Evolutionary conservation across 2,797 vertebrate genomes (phyloP), one percentile per base, ranked within the genome.

Genomic region (Melanotaenia boesemani): DNA sequence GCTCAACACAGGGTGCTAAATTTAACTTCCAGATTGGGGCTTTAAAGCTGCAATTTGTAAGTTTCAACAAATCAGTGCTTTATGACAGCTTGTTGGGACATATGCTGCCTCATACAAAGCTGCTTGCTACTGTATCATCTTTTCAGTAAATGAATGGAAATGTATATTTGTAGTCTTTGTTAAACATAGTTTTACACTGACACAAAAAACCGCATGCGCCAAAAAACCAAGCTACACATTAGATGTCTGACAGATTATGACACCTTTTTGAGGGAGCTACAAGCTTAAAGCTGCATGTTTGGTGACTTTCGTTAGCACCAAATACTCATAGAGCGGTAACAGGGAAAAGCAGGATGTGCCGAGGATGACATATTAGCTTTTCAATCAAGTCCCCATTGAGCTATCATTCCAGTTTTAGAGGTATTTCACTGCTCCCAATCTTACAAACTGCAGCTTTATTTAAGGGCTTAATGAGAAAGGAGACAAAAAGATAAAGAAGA

Each of bases 41-140:
- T 89, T 86, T 90, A 94, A 93, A 94, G 93, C 93, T 92, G 91
- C 93, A 92, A 84, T 93, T 93, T 93, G 92, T 92, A 93, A 88
- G 88, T 90, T 91, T 92, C 83, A 83, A 88, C 84, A 90, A 91
- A 91, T 82, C 78, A 70, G 71, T 20, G 79, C 83, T 89, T 89
- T 65, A 84, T 87, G 86, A 88, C 86, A 86, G 89, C 83, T 87
- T 89, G 89, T 74, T 15, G 60, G 74, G 80, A 83, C 90, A 82
- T 87, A 87, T 88, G 90, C 36, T 52, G 72, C 74, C 84, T 84
- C 63, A 20, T 18, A 76, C 75, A 62, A 79, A 82, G 84, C 89
- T 77, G 80, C 80, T 86, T 56, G 63, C 83, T 83, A 80, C 88
- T 82, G 83, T 79, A 64, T 83, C 76, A 60, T 87, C 76, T 81